Percentiles rank a stretch among this genome's conserved stretches.
Conservation (phyloP, 2,797 vertebrate species). For the Enteromius argenteus region DNA sequence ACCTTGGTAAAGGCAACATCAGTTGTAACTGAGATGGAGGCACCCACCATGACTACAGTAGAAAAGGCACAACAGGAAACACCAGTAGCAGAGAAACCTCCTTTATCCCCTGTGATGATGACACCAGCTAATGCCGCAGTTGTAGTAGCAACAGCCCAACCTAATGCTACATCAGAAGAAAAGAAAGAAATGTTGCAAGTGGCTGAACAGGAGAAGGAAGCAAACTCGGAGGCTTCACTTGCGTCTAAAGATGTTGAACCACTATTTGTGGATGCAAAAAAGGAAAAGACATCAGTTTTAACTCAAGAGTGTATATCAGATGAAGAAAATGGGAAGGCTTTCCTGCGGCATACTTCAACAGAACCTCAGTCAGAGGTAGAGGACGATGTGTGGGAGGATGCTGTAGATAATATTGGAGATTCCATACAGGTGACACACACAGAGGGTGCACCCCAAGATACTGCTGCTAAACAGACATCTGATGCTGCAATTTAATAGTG, state of each 20-base stretch:
- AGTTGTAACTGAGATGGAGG: neutral
- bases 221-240: slow-evolving; percentile 34
- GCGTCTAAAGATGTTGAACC: slow-evolving; percentile 58
- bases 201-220: slow-evolving; percentile 8
- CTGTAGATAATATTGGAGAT: slow-evolving; percentile 68
- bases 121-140: neutral
- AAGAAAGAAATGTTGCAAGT: slow-evolving; percentile 33
- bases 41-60: neutral
- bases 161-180: slow-evolving; percentile 9
- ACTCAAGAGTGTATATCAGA: neutral
- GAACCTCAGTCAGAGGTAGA: slow-evolving; percentile 55
- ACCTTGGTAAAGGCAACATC: neutral
- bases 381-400: slow-evolving; percentile 77
- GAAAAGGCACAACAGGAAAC: neutral
- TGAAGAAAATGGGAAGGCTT: neutral
- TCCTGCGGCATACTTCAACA: neutral
- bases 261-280: neutral
- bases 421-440: slow-evolving; percentile 18
- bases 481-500: slow-evolving; percentile 8
- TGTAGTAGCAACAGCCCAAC: neutral
- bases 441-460: slow-evolving; percentile 40
- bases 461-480: slow-evolving; percentile 2
- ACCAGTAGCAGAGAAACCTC: neutral
- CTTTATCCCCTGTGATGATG: neutral
- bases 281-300: slow-evolving; percentile 25